A percentile compares a stretch with the other conserved stretches of the same genome.
Conservation (phyloP, 2,888 invertebrate genomes). For the Laspeyria flexula region DNA sequence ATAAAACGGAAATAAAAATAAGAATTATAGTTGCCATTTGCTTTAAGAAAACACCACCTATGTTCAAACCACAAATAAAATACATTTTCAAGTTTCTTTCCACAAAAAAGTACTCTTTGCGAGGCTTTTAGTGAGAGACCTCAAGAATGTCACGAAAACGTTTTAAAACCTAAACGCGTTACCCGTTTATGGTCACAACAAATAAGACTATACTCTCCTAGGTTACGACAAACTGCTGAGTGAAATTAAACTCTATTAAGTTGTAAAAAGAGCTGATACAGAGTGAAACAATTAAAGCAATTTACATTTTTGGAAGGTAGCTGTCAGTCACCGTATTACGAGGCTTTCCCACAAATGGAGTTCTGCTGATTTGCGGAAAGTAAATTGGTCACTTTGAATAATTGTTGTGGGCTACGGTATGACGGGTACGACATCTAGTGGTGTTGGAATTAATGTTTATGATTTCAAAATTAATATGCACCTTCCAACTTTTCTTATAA, state of each 20-base stretch:
- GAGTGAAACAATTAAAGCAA: constrained; percentile 25
- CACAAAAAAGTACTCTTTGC: background rate
- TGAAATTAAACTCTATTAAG: constrained; percentile 25
- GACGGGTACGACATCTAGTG: background rate
- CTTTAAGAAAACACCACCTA: no score
- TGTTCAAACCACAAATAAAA: no score
- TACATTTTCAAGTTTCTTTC: no score
- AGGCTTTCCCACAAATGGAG: constrained; percentile 36
- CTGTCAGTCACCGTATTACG: constrained; percentile 33
- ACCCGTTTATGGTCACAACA: constrained; percentile 39
- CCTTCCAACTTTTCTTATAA: no score
- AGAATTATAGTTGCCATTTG: no score
- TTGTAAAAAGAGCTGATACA: constrained; percentile 3
- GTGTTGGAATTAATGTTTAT: no score
- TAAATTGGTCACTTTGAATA: constrained; percentile 40
- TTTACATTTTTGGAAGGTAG: constrained; percentile 44
- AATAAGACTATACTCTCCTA: constrained; percentile 20
- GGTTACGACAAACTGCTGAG: constrained; percentile 1
- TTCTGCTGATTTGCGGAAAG: constrained; percentile 36
- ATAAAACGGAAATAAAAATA: no score
- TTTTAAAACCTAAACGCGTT: constrained; percentile 36
- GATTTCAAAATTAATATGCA: no score
- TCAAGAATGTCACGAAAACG: no score
- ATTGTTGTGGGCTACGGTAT: constrained; percentile 13
- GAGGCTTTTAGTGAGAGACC: constrained; percentile 23